Evolutionary conservation across 2,888 invertebrate genomes (phyloP).

Genomic region (Melanchra persicariae): DNA sequence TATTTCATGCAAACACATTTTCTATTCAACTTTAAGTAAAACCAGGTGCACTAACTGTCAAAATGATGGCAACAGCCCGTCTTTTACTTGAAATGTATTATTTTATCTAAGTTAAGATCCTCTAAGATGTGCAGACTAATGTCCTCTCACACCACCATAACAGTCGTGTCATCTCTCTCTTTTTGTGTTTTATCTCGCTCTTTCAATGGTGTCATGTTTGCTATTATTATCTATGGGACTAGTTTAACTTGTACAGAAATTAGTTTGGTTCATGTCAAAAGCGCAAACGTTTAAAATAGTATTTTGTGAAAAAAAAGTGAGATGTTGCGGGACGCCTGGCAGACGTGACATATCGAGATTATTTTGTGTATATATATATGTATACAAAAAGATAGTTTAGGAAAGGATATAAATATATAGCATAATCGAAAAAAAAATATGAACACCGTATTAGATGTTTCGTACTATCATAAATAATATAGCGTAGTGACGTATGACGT

Average conservation of each 20-base stretch:
- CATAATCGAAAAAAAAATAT: too few species aligned
- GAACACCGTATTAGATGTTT: too few species aligned
- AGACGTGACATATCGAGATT: too few species aligned
- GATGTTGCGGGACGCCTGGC: too few species aligned
- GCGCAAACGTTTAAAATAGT: neutral
- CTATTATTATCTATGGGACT: conserved; percentile 67
- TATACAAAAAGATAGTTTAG: too few species aligned
- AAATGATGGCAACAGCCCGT: conserved; percentile 32
- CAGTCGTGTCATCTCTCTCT: conserved; percentile 53
- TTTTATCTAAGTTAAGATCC: conserved; percentile 47
- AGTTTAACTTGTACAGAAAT: conserved; percentile 70
- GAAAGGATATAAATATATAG: too few species aligned
- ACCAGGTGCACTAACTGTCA: conserved; percentile 45
- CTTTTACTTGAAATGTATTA: conserved; percentile 43
- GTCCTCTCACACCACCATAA: conserved; percentile 43
- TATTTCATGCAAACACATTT: conserved; percentile 55
- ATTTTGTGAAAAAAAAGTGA: too few species aligned
- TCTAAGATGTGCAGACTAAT: conserved; percentile 45
- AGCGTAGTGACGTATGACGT: too few species aligned
- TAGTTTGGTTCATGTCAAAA: conserved; percentile 58
- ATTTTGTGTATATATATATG: too few species aligned
- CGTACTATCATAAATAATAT: neutral
- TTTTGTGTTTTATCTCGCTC: conserved; percentile 58
- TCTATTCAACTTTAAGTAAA: conserved; percentile 41
- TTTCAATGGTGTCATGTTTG: conserved; percentile 69